These are phyloP conservation scores for Epinotia nisella DNA, from an alignment of 2,888 invertebrate genomes.

Conservation along the genomic window DNA sequence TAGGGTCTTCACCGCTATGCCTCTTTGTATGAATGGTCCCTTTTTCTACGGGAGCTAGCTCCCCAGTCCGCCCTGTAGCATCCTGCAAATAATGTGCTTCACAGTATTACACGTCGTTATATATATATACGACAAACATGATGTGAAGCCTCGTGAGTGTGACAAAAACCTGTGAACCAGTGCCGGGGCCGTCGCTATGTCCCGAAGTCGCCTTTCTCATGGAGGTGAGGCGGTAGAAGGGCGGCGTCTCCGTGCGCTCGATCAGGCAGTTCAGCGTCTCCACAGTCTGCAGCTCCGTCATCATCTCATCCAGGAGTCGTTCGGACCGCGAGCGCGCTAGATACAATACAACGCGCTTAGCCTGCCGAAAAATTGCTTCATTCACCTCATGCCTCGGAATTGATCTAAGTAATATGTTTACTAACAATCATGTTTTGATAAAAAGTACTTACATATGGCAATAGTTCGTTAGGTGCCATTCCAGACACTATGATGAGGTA, in stretches of 20 bases:
- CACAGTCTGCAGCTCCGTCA: conserved; percentile 98
- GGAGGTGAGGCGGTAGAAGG: conserved; percentile 97
- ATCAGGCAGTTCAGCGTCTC: conserved; percentile 98
- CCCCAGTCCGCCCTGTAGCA: conserved; percentile 77
- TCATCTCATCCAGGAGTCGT: conserved; percentile 97
- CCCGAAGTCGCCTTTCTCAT: conserved; percentile 94
- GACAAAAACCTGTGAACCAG: conserved; percentile 73
- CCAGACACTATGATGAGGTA: conserved; percentile 98
- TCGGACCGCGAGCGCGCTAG: conserved; percentile 96
- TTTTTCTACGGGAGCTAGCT: conserved; percentile 91
- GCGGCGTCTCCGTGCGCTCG: conserved; percentile 98
- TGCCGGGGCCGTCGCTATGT: conserved; percentile 77
- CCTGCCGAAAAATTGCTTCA: conserved; percentile 81
- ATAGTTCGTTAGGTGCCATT: conserved; percentile 97
- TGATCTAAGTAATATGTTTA: neutral
- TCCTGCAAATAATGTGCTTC: conserved; percentile 58
- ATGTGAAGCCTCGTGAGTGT: neutral
- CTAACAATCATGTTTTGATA: neutral
- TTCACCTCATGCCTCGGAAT: neutral
- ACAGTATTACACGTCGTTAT: neutral
- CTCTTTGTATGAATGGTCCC: conserved; percentile 98
- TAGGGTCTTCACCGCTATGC: conserved; percentile 95
- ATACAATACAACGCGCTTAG: conserved; percentile 97
- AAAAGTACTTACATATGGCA: conserved; percentile 92
- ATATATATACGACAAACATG: neutral